A percentile compares a stretch with the other conserved stretches of the same genome.
phyloP scores from a whole-genome alignment of 2,113 vertebrate species.

The Clarias magur region DNA sequence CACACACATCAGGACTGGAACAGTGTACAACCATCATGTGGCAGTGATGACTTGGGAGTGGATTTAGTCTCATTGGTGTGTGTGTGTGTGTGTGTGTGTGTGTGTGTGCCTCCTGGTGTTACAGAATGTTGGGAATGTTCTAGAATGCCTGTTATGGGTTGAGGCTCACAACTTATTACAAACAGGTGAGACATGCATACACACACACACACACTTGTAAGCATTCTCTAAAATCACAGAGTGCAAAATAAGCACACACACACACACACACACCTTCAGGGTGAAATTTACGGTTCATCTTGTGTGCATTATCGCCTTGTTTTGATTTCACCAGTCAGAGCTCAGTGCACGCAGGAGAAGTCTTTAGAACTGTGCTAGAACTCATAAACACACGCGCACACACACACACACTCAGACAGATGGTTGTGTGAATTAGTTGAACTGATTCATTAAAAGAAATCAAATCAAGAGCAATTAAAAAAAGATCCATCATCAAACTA shows the following conservation, averaged over 20 bases:
- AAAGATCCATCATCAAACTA: too few relatives aligned
- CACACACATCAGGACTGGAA: neutral
- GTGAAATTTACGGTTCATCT: neutral
- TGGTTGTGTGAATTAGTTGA: neutral
- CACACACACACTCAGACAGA: neutral
- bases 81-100: slow-evolving; percentile 38
- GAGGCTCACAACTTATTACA: slow-evolving; percentile 71
- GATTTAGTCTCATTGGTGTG: slow-evolving; percentile 39
- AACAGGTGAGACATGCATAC: slow-evolving; percentile 73
- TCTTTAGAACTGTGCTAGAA: neutral
- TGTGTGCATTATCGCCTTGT: neutral
- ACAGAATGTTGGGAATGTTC: slow-evolving; percentile 77
- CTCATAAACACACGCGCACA: neutral
- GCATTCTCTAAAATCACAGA: neutral
- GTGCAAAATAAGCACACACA: neutral
- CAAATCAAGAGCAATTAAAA: neutral
- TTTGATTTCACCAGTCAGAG: neutral
- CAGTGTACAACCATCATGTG: slow-evolving; percentile 43
- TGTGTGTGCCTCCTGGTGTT: slow-evolving; percentile 68
- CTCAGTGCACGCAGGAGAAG: neutral
- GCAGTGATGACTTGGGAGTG: slow-evolving; percentile 11
- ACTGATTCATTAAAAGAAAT: neutral
- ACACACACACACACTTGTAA: slow-evolving; percentile 39
- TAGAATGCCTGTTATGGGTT: slow-evolving; percentile 70
- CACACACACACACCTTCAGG: slow-evolving; percentile 34